Base-by-base conservation (phyloP, 2,888 invertebrate genomes). In the Bugulina stolonifera region DNA sequence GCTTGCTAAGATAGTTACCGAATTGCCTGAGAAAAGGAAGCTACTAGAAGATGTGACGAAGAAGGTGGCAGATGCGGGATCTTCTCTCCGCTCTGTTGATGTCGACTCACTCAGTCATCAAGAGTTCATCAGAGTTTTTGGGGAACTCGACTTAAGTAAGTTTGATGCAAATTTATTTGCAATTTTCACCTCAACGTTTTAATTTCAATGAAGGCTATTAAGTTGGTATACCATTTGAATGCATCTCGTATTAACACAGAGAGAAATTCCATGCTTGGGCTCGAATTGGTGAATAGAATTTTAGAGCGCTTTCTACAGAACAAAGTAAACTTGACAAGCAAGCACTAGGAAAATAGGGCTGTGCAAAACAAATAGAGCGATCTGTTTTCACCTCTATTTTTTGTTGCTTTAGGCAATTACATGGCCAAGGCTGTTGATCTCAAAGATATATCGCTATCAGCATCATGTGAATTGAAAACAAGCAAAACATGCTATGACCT, bases 81-180 rank as follows among this genome's bases (percentile, higher is more conserved):
- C 5, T 32, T 64, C 64, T 14, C 64, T 64, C 18, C 22, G 32
- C 14, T 22, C 25, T 29, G 32, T 64, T 22, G 27, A 64, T 64
- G 27, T 64, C 32, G 64, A 64, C 10, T 27, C 64, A 5, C 64
- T 64, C 14, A 64, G n/a, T 27, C 64, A 64, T 32, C 64, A 64
- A 27, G 64, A 64, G 34, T 64, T 64, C 32, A 64, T 64, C n/a
- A 27, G 32, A 64, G 64, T 64, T 5, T 64, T 64, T 32, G 64
- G 27, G 10, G 29, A 64, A 32, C 64, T 64, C 32, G 57, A 57
- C 57, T 25, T 14, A 52, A 14, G 52, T n/a, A n/a, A n/a, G n/a
- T n/a, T n/a, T n/a, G n/a, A n/a, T n/a, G n/a, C n/a, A n/a, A n/a
- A n/a, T n/a, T n/a, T n/a, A n/a, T n/a, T n/a, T n/a, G n/a, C n/a